A percentile compares a stretch with the other conserved stretches of the same genome.
phyloP scores from a whole-genome alignment of 2,113 vertebrate species.

The Eulacestoma nigropectus region DNA sequence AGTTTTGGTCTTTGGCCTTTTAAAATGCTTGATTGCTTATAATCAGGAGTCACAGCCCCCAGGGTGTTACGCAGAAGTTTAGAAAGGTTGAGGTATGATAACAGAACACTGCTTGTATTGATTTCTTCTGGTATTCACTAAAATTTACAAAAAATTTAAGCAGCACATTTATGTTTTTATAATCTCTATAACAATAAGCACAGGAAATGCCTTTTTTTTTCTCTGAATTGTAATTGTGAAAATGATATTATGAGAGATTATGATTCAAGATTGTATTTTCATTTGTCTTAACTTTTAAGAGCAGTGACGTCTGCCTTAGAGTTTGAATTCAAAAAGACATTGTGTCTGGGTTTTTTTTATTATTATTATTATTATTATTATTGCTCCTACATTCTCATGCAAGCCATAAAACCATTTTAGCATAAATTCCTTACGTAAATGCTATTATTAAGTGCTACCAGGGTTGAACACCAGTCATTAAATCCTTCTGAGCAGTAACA shows the following conservation, averaged over 20 bases:
- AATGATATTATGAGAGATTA: neutral
- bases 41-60: neutral
- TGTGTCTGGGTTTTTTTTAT: neutral
- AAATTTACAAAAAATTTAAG: neutral
- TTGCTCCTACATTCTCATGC: neutral
- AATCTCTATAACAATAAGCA: neutral
- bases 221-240: neutral
- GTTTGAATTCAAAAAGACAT: neutral
- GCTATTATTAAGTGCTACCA: conserved; percentile 1
- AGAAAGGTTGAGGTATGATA: neutral
- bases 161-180: neutral
- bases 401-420: neutral
- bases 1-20: neutral
- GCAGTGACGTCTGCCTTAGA: neutral
- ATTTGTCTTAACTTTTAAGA: neutral
- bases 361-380: neutral
- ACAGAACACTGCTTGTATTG: neutral
- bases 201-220: neutral
- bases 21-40: neutral
- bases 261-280: neutral
- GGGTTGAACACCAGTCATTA: conserved; percentile 12
- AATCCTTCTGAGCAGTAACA: conserved; percentile 32
- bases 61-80: neutral
- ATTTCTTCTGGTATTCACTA: neutral
- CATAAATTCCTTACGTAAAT: neutral